phyloP scores from a whole-genome alignment of 2,888 invertebrate species.

The Dromius quadrimaculatus region DNA sequence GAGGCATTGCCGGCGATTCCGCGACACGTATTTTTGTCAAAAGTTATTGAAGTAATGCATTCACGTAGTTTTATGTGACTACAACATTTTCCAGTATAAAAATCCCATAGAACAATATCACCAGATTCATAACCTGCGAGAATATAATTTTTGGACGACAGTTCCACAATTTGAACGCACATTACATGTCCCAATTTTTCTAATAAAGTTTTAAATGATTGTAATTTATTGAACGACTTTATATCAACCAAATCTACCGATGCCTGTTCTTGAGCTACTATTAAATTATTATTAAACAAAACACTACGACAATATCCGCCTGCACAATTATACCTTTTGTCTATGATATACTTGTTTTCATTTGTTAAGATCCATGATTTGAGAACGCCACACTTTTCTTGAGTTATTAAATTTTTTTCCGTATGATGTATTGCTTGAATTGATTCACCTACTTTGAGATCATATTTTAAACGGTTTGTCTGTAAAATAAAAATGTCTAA shows the following conservation, averaged over 20 bases:
- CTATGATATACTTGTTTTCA: slow-evolving; percentile 72
- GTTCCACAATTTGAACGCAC: slow-evolving; percentile 71
- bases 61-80: slow-evolving; percentile 72
- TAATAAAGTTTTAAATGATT: slow-evolving; percentile 65
- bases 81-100: slow-evolving; percentile 72
- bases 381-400: slow-evolving; percentile 79
- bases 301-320: slow-evolving; percentile 81
- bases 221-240: slow-evolving; percentile 63
- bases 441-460: slow-evolving; percentile 75
- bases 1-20: slow-evolving; percentile 78
- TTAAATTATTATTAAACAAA: slow-evolving; percentile 71
- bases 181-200: slow-evolving; percentile 74
- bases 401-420: slow-evolving; percentile 75
- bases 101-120: slow-evolving; percentile 79
- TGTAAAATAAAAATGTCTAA: slow-evolving; percentile 62
- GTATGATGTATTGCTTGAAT: slow-evolving; percentile 75
- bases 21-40: slow-evolving; percentile 73
- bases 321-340: slow-evolving; percentile 71
- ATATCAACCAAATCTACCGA: slow-evolving; percentile 68
- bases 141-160: slow-evolving; percentile 69
- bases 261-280: slow-evolving; percentile 76
- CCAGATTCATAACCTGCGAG: slow-evolving; percentile 83
- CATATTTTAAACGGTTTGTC: slow-evolving; percentile 78
- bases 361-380: slow-evolving; percentile 74
- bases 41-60: slow-evolving; percentile 80